phyloP scores from a whole-genome alignment of 2,113 vertebrate species.

The Aythya baeri region DNA sequence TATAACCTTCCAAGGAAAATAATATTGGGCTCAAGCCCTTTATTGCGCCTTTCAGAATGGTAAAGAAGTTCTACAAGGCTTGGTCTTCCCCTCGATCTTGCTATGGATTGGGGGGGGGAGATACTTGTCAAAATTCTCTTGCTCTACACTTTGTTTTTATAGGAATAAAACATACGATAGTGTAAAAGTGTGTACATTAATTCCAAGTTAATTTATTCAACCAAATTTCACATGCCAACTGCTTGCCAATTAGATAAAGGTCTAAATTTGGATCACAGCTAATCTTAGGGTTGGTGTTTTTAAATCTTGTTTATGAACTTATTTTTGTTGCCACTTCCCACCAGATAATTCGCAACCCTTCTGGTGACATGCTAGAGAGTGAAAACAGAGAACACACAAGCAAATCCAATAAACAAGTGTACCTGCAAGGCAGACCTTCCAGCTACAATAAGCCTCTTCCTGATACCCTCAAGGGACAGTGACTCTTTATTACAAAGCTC shows the following conservation, averaged over 20 bases:
- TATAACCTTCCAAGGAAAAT: background rate
- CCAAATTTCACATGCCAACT: background rate
- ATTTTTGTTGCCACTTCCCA: background rate
- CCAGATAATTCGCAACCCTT: background rate
- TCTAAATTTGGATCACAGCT: background rate
- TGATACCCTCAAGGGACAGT: background rate
- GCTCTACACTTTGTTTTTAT: background rate
- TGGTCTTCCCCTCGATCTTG: background rate
- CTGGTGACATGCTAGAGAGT: background rate
- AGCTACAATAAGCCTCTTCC: background rate
- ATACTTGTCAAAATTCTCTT: background rate
- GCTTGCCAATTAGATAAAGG: background rate
- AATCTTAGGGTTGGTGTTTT: background rate
- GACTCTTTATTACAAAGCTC: background rate
- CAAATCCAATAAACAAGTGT: background rate
- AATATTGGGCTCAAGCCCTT: background rate
- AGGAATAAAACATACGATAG: background rate
- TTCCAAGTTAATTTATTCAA: background rate
- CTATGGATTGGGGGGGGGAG: background rate
- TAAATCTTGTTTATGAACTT: background rate
- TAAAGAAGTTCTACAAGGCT: background rate
- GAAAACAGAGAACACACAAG: background rate
- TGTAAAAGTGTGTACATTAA: background rate
- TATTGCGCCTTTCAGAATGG: background rate
- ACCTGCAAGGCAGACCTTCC: background rate